Evolutionary conservation across 2,888 invertebrate genomes (phyloP).

Genomic region (Pomacea canaliculata): DNA sequence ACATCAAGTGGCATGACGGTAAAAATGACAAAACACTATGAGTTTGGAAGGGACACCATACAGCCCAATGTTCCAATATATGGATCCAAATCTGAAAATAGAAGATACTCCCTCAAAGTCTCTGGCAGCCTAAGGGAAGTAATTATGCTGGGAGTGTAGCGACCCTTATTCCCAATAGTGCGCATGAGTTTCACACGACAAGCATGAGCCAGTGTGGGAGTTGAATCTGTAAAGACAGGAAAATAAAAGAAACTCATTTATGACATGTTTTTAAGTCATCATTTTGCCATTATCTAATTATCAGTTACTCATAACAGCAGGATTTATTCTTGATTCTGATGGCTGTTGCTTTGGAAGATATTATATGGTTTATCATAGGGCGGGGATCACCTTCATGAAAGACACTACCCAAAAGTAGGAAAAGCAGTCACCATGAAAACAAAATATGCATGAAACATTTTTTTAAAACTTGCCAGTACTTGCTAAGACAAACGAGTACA

Average conservation of each 20-base stretch:
- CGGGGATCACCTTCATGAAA: too few species aligned
- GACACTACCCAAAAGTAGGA: neutral
- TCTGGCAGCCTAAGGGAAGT: constrained; percentile 37
- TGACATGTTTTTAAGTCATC: too few species aligned
- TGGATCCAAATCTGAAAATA: constrained; percentile 40
- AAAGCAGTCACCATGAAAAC: too few species aligned
- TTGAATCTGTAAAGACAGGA: constrained; percentile 37
- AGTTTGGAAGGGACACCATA: constrained; percentile 1
- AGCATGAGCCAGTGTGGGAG: constrained; percentile 41
- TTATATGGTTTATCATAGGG: too few species aligned
- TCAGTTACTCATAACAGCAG: too few species aligned
- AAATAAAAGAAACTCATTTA: neutral
- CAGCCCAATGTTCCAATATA: constrained; percentile 12
- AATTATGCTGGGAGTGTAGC: constrained; percentile 30
- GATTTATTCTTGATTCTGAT: too few species aligned
- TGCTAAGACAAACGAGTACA: too few species aligned
- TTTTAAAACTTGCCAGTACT: neutral
- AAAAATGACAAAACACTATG: neutral
- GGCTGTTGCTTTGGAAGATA: too few species aligned
- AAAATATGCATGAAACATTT: too few species aligned
- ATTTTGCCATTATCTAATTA: too few species aligned
- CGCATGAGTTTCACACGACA: constrained; percentile 44
- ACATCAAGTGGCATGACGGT: too few species aligned
- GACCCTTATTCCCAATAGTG: constrained; percentile 33
- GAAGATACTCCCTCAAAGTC: constrained; percentile 42